Evolutionary conservation across 2,888 invertebrate genomes (phyloP).

Genomic region (Latrodectus elegans): DNA sequence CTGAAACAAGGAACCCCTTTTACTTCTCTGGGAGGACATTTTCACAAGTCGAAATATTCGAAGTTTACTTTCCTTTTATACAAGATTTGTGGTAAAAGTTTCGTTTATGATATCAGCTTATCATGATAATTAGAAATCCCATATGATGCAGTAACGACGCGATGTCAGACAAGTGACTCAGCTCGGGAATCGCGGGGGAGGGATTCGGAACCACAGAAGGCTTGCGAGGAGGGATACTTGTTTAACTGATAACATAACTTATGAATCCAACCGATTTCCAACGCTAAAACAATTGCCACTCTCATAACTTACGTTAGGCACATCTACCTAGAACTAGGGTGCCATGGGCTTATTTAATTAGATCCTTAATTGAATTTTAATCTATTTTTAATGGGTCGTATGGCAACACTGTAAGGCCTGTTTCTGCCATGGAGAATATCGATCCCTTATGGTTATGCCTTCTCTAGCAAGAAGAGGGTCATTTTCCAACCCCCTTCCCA

Average conservation of each 20-base stretch:
- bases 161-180: no score
- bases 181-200: no score
- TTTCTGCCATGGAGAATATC: conserved; percentile 40
- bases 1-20: no score
- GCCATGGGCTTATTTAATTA: conserved; percentile 56
- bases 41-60: no score
- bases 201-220: no score
- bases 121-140: no score
- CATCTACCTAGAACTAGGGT: conserved; percentile 17
- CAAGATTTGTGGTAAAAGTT: no score
- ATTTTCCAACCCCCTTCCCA: conserved; percentile 15
- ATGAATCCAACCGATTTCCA: conserved; percentile 19
- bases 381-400: conserved; percentile 66
- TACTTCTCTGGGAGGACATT: no score
- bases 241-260: conserved; percentile 36
- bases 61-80: no score
- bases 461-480: background rate
- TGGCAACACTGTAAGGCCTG: conserved; percentile 9
- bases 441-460: conserved; percentile 4
- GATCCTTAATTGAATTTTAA: conserved; percentile 66
- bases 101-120: no score
- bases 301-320: conserved; percentile 36
- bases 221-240: background rate
- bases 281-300: conserved; percentile 43
- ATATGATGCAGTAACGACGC: no score